phyloP scores from a whole-genome alignment of 2,888 invertebrate species.

The Parnassius smintheus region DNA sequence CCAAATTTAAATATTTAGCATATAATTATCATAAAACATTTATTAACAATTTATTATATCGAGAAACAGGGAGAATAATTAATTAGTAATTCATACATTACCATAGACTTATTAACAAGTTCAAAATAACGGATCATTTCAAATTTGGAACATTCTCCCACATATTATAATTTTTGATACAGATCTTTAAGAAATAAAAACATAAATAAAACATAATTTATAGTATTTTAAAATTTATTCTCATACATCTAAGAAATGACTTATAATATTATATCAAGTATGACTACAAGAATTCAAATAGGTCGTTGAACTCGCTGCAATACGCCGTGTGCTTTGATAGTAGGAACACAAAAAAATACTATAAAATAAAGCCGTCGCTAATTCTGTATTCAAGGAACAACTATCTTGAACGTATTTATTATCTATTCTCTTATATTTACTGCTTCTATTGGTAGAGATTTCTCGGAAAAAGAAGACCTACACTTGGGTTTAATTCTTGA shows the following conservation, averaged over 20 bases:
- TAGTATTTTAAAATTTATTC: not conserved
- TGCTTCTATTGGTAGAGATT: constrained; percentile 21
- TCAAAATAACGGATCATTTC: no score
- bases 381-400: constrained; percentile 25
- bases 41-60: no score
- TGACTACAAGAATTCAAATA: constrained; percentile 9
- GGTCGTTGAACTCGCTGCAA: constrained; percentile 14
- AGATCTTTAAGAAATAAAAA: no score
- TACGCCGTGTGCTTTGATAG: constrained; percentile 5
- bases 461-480: constrained; percentile 18
- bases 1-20: no score
- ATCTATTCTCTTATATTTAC: constrained; percentile 27
- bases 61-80: no score
- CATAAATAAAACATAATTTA: not conserved
- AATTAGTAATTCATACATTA: no score
- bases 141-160: not conserved
- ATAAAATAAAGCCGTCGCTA: constrained; percentile 21
- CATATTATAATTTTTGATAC: not conserved
- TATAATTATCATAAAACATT: no score
- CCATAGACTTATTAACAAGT: no score
- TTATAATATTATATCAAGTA: constrained; percentile 2
- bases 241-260: not conserved
- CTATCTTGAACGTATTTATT: constrained; percentile 24
- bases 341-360: constrained; percentile 23
- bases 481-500: constrained; percentile 9